phyloP scores from a whole-genome alignment of 2,797 vertebrate genomes.

The Syngnathus acus region DNA sequence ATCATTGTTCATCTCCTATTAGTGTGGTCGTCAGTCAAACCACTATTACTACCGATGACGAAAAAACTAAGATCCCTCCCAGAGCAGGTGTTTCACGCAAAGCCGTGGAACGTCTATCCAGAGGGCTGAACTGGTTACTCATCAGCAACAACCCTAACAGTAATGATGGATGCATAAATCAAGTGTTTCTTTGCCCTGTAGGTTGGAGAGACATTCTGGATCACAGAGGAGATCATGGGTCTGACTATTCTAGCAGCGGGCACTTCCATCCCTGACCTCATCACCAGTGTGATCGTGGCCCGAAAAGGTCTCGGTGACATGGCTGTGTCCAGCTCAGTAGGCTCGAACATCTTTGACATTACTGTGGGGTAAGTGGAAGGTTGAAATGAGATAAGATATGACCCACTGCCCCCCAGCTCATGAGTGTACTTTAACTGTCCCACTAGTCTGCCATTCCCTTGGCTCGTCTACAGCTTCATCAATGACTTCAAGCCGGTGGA shows the following conservation, averaged over 20 bases:
- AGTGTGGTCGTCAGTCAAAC: too few species aligned
- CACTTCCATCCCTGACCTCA: constrained; percentile 95
- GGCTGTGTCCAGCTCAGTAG: constrained; percentile 98
- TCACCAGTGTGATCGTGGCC: constrained; percentile 97
- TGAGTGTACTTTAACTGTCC: background rate
- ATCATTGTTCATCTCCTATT: too few species aligned
- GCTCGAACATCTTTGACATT: constrained; percentile 99
- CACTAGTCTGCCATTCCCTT: constrained; percentile 90
- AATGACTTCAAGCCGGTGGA: constrained; percentile 74
- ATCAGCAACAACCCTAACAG: too few species aligned
- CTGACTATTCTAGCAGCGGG: constrained; percentile 94
- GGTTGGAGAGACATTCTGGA: constrained; percentile 96
- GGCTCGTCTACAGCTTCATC: constrained; percentile 79
- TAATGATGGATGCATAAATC: background rate
- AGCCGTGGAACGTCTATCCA: too few species aligned
- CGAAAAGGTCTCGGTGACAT: constrained; percentile 96
- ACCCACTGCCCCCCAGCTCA: background rate
- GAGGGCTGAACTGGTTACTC: too few species aligned
- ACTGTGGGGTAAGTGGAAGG: constrained; percentile 87
- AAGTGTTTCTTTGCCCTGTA: constrained; percentile 27
- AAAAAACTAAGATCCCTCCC: too few species aligned
- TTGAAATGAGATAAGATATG: background rate
- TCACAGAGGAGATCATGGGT: constrained; percentile 98
- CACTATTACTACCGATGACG: too few species aligned
- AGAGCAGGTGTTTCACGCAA: too few species aligned